A percentile compares a stretch with the other conserved stretches of the same genome.
Evolutionary conservation across 2,888 invertebrate genomes (phyloP).

Genomic region (Lasioglossum vierecki): DNA sequence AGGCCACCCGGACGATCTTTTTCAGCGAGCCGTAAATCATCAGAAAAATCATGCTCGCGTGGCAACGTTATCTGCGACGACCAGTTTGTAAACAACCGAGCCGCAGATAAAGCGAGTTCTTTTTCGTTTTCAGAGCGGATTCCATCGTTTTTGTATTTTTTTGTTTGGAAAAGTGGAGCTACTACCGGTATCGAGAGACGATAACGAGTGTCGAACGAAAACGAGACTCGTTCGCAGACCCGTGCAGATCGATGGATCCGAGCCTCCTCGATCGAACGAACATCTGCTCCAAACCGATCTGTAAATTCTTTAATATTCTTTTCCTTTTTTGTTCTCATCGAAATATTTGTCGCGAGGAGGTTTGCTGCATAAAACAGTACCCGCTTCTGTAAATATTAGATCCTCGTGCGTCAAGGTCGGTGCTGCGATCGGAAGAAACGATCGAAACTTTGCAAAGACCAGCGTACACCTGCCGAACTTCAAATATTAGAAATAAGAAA

Average conservation of each 20-base stretch:
- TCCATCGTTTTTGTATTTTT: not conserved
- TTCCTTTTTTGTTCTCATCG: slow-evolving; percentile 39
- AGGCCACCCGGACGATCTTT: not conserved
- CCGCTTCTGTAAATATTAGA: slow-evolving; percentile 73
- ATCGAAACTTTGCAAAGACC: not conserved
- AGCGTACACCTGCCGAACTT: not conserved
- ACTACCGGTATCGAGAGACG: not conserved
- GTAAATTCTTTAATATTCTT: slow-evolving; percentile 37
- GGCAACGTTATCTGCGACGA: not conserved
- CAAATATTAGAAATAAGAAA: not conserved
- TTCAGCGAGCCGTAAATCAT: not conserved
- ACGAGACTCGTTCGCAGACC: not conserved
- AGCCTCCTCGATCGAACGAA: not conserved
- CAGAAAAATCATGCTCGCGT: not conserved
- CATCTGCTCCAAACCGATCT: slow-evolving; percentile 1
- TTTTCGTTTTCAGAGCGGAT: not conserved
- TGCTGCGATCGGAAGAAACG: slow-evolving; percentile 52
- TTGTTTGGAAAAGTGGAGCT: not conserved
- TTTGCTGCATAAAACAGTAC: slow-evolving; percentile 52
- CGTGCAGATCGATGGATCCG: not conserved
- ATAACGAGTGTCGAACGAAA: slow-evolving; percentile 2
- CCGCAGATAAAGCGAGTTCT: not conserved
- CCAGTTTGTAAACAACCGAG: not conserved
- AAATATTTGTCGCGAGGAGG: slow-evolving; percentile 32
- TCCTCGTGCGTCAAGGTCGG: slow-evolving; percentile 61